Evolutionary conservation across 1,140 invertebrate species (phyloP).

Genomic region (Euura lappo): DNA sequence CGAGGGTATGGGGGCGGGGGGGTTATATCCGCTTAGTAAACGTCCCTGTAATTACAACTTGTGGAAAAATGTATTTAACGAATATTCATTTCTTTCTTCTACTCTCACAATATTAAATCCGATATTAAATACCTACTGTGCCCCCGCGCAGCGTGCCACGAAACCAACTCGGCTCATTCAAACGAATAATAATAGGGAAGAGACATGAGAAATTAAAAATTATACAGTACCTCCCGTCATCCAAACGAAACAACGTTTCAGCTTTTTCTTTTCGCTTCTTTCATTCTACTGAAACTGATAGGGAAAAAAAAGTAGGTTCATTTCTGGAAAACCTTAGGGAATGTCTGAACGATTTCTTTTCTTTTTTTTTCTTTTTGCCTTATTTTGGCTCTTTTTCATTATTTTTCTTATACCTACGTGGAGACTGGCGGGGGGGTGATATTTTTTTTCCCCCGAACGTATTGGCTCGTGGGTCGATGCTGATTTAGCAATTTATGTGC

Average conservation of each 20-base stretch:
- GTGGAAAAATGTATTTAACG: slow-evolving; percentile 53
- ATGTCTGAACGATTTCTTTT: too few species aligned
- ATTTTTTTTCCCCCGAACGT: neutral
- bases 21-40: slow-evolving; percentile 53
- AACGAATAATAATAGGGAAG: too few species aligned
- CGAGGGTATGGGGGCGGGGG: slow-evolving; percentile 28
- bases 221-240: too few species aligned
- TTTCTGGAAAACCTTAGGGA: too few species aligned
- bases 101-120: slow-evolving; percentile 28
- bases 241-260: too few species aligned
- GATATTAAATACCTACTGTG: slow-evolving; percentile 40
- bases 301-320: too few species aligned
- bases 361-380: too few species aligned
- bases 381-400: neutral
- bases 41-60: slow-evolving; percentile 54
- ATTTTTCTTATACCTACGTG: neutral
- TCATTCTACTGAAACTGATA: too few species aligned
- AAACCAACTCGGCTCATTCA: too few species aligned
- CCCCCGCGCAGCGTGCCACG: too few species aligned
- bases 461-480: slow-evolving; percentile 4
- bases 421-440: neutral
- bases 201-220: too few species aligned
- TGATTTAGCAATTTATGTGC: slow-evolving; percentile 4
- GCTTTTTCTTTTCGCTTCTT: too few species aligned
- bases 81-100: slow-evolving; percentile 51